Evolutionary conservation across 1,140 invertebrate genomes (phyloP), one percentile per base, ranked within the genome.

Genomic region (Holcopasites calliopsidis): DNA sequence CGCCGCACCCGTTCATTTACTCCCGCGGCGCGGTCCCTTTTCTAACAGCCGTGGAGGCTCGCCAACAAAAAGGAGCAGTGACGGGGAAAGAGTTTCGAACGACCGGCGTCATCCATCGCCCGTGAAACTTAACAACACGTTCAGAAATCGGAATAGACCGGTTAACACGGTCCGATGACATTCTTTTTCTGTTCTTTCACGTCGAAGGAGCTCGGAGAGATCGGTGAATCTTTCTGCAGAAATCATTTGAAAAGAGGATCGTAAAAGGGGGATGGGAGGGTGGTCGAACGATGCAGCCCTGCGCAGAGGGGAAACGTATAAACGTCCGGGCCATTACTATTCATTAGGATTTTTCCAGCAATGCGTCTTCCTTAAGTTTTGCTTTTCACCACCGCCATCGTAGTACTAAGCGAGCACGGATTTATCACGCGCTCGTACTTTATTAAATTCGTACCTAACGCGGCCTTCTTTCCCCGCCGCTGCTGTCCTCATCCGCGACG

Each of bases 311-410:
- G 54, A 38, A 55, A 26, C 35, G 55, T 74, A 49, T 74, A 80
- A 78, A 66, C 75, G 68, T 65, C 72, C 72, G 11, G 35, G 73
- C 83, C 85, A 87, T 87, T 87, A 87, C 79, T 87, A 86, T 87
- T 87, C 86, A 87, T 87, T 87, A 86, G 85, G 83, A 86, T 85
- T 86, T 87, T 87, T 86, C 83, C 83, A 86, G 76, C 86, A 66
- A 87, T 85, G 79, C 70, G 85, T 87, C 86, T 86, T 86, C 80
- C 85, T 87, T 86, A 86, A 84, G 74, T 85, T 84, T 79, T 80
- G 71, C 86, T 86, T 84, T 77, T 81, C 60, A 35, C 31, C 18
- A 5, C 40, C 62, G 57, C 62, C 58, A 69, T 68, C 68, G 84
- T 82, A 76, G 84, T 85, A 86, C 84, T 78, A 83, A 87, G 85